phyloP scores from a whole-genome alignment of 2,888 invertebrate genomes.

The Apodemia mormo region DNA sequence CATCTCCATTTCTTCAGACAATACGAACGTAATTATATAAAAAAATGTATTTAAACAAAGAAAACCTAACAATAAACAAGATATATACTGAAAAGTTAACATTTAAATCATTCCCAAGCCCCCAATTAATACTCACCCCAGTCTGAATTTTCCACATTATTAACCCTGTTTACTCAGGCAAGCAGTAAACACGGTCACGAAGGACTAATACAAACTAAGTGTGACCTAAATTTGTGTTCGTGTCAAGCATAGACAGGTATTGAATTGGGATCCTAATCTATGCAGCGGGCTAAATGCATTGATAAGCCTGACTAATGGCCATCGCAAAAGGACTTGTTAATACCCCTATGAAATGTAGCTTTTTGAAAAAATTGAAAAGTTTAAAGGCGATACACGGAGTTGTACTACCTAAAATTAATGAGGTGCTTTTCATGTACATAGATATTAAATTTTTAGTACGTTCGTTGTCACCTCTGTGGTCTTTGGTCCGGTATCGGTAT shows the following conservation, averaged over 20 bases:
- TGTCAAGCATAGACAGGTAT: constrained; percentile 8
- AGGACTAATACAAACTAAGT: constrained; percentile 10
- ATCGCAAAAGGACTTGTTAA: background rate
- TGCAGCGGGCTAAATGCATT: constrained; percentile 8
- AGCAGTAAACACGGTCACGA: background rate
- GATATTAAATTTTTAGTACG: no score
- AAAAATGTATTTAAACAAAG: no score
- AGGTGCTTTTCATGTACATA: no score
- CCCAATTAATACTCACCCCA: background rate
- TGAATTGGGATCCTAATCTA: constrained; percentile 14
- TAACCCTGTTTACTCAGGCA: constrained; percentile 8
- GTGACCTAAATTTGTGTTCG: constrained; percentile 7
- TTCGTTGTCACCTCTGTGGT: no score
- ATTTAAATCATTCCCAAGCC: background rate
- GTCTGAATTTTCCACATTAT: constrained; percentile 7
- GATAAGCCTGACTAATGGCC: constrained; percentile 12
- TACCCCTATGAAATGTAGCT: background rate
- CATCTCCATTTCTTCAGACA: no score
- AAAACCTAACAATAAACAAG: background rate
- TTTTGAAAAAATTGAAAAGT: background rate
- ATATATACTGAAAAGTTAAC: background rate
- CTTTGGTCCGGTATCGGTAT: no score
- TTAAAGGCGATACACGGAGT: no score
- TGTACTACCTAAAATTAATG: no score
- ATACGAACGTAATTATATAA: no score